Evolutionary conservation across 1,140 invertebrate genomes (phyloP), one percentile per base, ranked within the genome.

Genomic region (Drosophila bifasciata): DNA sequence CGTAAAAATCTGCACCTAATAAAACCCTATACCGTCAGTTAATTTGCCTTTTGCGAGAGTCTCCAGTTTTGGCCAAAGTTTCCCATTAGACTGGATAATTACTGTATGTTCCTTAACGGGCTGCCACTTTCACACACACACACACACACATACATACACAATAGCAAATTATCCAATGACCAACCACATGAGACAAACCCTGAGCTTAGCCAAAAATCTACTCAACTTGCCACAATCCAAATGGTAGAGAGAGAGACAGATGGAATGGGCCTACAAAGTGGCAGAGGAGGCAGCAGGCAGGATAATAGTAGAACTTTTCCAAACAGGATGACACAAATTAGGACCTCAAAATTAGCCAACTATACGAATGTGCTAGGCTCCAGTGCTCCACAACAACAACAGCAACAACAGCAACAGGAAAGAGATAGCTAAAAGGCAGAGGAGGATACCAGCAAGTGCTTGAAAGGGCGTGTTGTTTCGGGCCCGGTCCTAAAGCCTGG

Each of bases 251-350:
- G 40, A 43, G 8, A 21, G 16, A n/a, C n/a, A 39, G 28, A 32
- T 59, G 17, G 11, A n/a, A 15, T 25, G 23, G 23, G 23, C 23
- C 23, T 25, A 25, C 23, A 25, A 25, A 32, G 28, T 9, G 19
- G 19, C 19, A 59, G 32, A 25, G 60, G 45, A 0, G 4, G 11
- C 7, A 8, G n/a, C 9, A 21, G 50, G 8, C n/a, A 3, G 23
- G 23, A 7, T 16, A 9, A 62, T 63, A 48, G 62, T 55, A 36
- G 63, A 84, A 84, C 61, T 84, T 76, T 72, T 63, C 48, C 69
- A 86, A 62, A 75, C 73, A 88, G 81, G 81, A 86, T 86, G 83
- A 81, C 69, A 71, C 77, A 86, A 86, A 86, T 86, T 88, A 81
- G 68, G 69, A 64, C 32, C 41, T 43, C 45, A 39, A 88, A 86